These are phyloP conservation scores for Thaleichthys pacificus DNA, from an alignment of 2,797 vertebrate species.

Conservation along the genomic window DNA sequence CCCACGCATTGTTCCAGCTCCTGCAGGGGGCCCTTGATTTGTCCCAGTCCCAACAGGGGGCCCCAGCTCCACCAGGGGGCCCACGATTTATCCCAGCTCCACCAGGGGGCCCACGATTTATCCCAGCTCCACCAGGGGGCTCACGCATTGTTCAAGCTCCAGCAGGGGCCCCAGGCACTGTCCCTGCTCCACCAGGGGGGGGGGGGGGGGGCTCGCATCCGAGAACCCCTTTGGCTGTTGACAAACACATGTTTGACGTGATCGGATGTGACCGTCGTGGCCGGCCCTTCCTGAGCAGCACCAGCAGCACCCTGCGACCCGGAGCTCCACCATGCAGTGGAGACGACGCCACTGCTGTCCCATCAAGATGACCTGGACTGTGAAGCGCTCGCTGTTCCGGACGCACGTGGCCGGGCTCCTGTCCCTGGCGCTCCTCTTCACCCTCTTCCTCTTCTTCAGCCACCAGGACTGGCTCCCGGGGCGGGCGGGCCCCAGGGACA, in stretches of 20 bases:
- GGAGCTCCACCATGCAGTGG: slow-evolving; percentile 94
- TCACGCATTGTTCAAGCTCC: slow-evolving; percentile 1
- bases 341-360: slow-evolving; percentile 94
- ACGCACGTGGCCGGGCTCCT: slow-evolving; percentile 90
- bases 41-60: slow-evolving; percentile 52
- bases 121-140: slow-evolving; percentile 37
- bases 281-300: slow-evolving; percentile 63
- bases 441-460: slow-evolving; percentile 89
- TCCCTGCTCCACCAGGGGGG: slow-evolving; percentile 54
- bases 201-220: slow-evolving; percentile 46
- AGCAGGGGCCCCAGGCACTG: neutral
- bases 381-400: slow-evolving; percentile 90
- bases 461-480: slow-evolving; percentile 93
- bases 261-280: slow-evolving; percentile 62
- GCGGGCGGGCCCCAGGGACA: slow-evolving; percentile 86
- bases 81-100: slow-evolving; percentile 32
- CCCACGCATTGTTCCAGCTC: too few species aligned
- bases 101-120: neutral
- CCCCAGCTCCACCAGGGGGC: slow-evolving; percentile 50
- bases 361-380: slow-evolving; percentile 95
- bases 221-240: slow-evolving; percentile 66
- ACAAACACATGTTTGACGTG: slow-evolving; percentile 74
- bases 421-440: slow-evolving; percentile 88
- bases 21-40: too few species aligned
- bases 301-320: slow-evolving; percentile 47